Evolutionary conservation across 2,113 vertebrate species (phyloP).

Genomic region (Mugil cephalus): DNA sequence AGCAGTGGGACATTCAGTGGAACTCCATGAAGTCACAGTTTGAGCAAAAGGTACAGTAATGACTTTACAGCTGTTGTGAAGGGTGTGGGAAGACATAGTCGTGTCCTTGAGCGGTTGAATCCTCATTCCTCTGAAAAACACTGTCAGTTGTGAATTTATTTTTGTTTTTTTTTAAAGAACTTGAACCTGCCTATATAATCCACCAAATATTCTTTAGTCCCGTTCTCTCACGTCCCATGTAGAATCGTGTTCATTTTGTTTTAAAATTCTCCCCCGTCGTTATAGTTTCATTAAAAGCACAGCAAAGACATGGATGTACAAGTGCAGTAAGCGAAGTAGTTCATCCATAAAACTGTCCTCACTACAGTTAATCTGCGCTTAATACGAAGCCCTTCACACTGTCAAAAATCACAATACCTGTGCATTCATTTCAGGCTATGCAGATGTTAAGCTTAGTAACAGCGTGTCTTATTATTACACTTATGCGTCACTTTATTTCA

Average conservation of each 20-base stretch:
- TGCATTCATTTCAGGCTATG: not conserved
- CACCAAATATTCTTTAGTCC: no score
- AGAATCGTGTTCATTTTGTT: no score
- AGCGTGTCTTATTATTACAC: not conserved
- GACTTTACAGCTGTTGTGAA: constrained; percentile 57
- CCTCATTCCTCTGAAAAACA: not conserved
- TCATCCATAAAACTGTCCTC: not conserved
- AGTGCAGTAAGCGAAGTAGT: not conserved
- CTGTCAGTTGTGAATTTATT: no score
- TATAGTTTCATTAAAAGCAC: no score
- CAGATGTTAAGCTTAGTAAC: not conserved
- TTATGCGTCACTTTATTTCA: not conserved
- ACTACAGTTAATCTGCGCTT: not conserved
- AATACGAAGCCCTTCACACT: not conserved
- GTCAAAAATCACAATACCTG: not conserved
- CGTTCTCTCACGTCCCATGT: no score
- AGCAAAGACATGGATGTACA: not conserved
- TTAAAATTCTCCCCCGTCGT: no score
- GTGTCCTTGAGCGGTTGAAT: constrained; percentile 15
- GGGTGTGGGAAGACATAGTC: constrained; percentile 53
- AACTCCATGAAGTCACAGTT: constrained; percentile 98
- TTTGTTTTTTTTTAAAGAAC: no score
- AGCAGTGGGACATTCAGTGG: constrained; percentile 99
- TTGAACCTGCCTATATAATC: no score
- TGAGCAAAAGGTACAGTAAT: constrained; percentile 93